Evolutionary conservation across 2,888 invertebrate genomes (phyloP).

Genomic region (Sceliomorpha sp.): DNA sequence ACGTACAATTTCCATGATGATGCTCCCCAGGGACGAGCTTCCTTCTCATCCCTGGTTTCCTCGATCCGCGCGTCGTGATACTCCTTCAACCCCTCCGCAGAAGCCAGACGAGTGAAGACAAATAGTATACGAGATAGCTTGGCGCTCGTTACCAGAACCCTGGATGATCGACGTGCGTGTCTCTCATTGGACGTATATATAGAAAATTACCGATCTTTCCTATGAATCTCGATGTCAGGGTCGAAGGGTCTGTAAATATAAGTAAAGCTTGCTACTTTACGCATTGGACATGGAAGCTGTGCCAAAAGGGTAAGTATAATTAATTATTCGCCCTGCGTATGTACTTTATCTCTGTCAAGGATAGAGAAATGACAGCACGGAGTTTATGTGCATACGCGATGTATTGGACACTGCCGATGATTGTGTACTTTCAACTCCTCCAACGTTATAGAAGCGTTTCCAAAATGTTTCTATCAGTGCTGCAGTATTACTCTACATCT

Average conservation of each 20-base stretch:
- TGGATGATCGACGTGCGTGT: constrained; percentile 45
- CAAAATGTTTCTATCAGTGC: not conserved
- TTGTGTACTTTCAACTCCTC: constrained; percentile 15
- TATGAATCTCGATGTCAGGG: constrained; percentile 36
- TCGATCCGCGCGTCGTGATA: constrained; percentile 58
- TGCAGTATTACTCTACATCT: too few relatives aligned
- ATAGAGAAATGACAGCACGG: constrained; percentile 35
- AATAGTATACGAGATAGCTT: constrained; percentile 67
- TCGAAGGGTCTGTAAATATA: constrained; percentile 39
- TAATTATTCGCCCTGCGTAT: constrained; percentile 31
- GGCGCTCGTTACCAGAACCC: constrained; percentile 60
- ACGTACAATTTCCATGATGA: constrained; percentile 78
- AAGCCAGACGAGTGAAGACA: constrained; percentile 65
- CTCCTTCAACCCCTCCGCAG: constrained; percentile 57
- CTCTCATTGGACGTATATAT: constrained; percentile 58
- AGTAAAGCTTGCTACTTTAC: constrained; percentile 37
- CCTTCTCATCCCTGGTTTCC: constrained; percentile 59
- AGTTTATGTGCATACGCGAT: constrained; percentile 39
- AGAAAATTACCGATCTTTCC: constrained; percentile 61
- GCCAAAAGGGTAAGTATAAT: constrained; percentile 52
- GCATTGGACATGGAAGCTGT: constrained; percentile 29
- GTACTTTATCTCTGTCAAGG: constrained; percentile 48
- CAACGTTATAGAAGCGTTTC: not conserved
- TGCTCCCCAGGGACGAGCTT: constrained; percentile 68
- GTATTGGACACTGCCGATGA: constrained; percentile 24